Percentiles rank a stretch among this genome's conserved stretches.
Evolutionary conservation across 2,797 vertebrate genomes (phyloP).

Genomic region (Microctenopoma lineatum): DNA sequence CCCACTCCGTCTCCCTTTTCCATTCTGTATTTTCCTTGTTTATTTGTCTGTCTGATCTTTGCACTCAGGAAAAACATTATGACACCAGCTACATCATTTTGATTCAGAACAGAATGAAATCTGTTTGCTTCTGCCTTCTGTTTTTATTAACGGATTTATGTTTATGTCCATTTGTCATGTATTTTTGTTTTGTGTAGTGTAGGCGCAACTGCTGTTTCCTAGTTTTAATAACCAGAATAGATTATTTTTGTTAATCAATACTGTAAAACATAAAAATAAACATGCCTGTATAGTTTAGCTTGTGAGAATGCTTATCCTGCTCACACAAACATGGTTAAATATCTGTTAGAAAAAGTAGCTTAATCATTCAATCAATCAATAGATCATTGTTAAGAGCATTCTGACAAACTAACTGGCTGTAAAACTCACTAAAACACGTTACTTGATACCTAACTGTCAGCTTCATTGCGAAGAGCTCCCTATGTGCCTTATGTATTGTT

Average conservation of each 20-base stretch:
- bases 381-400: constrained; percentile 47
- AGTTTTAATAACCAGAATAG: constrained; percentile 37
- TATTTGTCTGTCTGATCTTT: constrained; percentile 60
- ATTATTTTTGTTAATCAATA: constrained; percentile 61
- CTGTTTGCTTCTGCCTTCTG: constrained; percentile 31
- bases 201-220: constrained; percentile 32
- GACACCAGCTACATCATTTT: constrained; percentile 66
- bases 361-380: constrained; percentile 36
- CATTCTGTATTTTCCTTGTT: constrained; percentile 15
- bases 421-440: constrained; percentile 38
- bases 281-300: constrained; percentile 45
- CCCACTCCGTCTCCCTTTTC: not conserved
- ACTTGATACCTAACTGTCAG: constrained; percentile 20
- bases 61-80: constrained; percentile 77
- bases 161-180: constrained; percentile 26
- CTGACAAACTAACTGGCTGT: constrained; percentile 42
- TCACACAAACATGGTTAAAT: constrained; percentile 45
- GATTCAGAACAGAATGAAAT: not conserved
- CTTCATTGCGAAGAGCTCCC: constrained; percentile 51
- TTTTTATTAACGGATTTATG: constrained; percentile 22
- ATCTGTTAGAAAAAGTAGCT: constrained; percentile 23
- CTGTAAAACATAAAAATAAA: constrained; percentile 46
- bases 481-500: constrained; percentile 78
- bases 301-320: constrained; percentile 45
- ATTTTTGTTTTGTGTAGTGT: constrained; percentile 41